Conservation (phyloP, 2,113 vertebrate species). For the Phasianus colchicus region DNA sequence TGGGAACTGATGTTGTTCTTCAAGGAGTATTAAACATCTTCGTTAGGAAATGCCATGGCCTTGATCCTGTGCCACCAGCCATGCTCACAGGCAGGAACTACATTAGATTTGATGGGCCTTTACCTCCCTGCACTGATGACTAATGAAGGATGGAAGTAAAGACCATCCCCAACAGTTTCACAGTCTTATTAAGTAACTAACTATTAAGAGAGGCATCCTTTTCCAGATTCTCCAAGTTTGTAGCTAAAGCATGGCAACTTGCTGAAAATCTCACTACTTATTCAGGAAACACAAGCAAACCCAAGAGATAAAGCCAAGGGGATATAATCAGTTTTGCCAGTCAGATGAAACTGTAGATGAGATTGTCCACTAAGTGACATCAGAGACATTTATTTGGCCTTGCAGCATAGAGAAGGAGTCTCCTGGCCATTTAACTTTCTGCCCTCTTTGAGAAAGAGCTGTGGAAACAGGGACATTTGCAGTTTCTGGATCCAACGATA, state of each 20-base stretch:
- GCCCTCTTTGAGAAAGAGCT: not conserved
- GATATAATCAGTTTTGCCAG: not conserved
- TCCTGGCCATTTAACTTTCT: not conserved
- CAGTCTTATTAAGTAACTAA: not conserved
- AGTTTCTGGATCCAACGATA: not conserved
- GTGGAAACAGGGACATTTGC: not conserved
- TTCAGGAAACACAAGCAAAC: not conserved
- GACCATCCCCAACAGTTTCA: not conserved
- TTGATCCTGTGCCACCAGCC: not conserved
- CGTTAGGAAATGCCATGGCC: not conserved
- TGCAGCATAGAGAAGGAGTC: not conserved
- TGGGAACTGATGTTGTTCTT: not conserved
- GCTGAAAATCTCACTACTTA: not conserved
- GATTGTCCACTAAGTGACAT: not conserved
- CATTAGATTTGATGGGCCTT: not conserved
- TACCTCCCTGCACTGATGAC: not conserved
- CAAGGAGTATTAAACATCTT: not conserved
- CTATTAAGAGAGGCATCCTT: not conserved
- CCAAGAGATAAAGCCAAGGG: not conserved
- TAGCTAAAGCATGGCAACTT: not conserved
- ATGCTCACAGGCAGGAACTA: not conserved
- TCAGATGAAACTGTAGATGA: not conserved
- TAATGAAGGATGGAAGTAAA: not conserved
- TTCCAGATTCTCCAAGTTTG: not conserved
- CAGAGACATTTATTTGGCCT: not conserved